Evolutionary conservation across 1,140 invertebrate genomes (phyloP).

Genomic region (Cydia amplana): DNA sequence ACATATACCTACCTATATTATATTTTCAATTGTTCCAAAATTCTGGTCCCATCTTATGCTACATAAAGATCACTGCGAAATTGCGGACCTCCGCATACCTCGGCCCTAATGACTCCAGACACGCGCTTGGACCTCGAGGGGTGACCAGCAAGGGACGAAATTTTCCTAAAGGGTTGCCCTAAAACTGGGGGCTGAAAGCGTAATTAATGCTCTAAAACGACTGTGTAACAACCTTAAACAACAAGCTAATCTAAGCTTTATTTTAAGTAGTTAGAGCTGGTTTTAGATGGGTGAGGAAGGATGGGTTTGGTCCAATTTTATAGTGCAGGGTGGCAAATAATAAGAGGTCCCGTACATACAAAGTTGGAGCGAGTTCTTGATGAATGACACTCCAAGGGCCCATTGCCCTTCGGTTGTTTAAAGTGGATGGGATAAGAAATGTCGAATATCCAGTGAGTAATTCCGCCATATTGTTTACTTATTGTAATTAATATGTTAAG

Average conservation of each 20-base stretch:
- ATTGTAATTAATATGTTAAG: constrained; percentile 74
- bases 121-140: constrained; percentile 67
- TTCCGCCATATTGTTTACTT: constrained; percentile 64
- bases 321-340: constrained; percentile 75
- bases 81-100: constrained; percentile 63
- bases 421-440: constrained; percentile 78
- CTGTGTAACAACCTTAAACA: constrained; percentile 47
- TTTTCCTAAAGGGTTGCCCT: constrained; percentile 76
- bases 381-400: constrained; percentile 78
- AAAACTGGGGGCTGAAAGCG: constrained; percentile 66
- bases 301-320: constrained; percentile 74
- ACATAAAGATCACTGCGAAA: constrained; percentile 41
- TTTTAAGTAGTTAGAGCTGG: constrained; percentile 39
- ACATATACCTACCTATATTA: not conserved
- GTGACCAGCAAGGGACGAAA: constrained; percentile 76
- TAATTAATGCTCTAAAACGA: constrained; percentile 76
- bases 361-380: constrained; percentile 76
- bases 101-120: constrained; percentile 68
- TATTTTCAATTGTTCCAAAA: not conserved
- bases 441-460: constrained; percentile 76
- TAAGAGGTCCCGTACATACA: constrained; percentile 75
- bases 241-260: constrained; percentile 43
- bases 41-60: not conserved
- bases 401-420: constrained; percentile 79
- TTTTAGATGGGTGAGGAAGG: constrained; percentile 39